phyloP scores from a whole-genome alignment of 1,140 invertebrate species.

The Pinna nobilis region DNA sequence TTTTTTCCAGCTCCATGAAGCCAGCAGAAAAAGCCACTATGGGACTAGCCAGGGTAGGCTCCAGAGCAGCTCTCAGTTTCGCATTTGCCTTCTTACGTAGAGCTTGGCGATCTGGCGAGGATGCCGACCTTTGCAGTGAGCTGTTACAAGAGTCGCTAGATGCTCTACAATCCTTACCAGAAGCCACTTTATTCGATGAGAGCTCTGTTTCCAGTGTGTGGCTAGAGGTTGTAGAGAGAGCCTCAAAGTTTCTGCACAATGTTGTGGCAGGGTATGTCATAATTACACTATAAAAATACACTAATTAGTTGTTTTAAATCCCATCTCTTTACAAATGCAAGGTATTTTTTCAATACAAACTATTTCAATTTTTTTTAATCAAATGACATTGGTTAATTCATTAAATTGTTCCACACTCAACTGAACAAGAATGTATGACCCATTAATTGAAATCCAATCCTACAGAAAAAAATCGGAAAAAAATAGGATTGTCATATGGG shows the following conservation, averaged over 20 bases:
- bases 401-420: not conserved
- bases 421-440: not conserved
- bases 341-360: no score
- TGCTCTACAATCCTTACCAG: constrained; percentile 87
- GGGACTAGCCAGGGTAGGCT: constrained; percentile 89
- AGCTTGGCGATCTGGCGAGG: constrained; percentile 94
- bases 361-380: no score
- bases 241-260: constrained; percentile 92
- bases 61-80: constrained; percentile 92
- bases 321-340: no score
- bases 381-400: not conserved
- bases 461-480: no score
- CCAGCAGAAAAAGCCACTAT: constrained; percentile 74
- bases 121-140: constrained; percentile 92
- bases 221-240: constrained; percentile 94
- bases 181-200: constrained; percentile 91
- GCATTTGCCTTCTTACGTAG: constrained; percentile 93
- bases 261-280: constrained; percentile 89
- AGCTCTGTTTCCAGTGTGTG: constrained; percentile 87
- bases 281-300: no score
- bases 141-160: constrained; percentile 91
- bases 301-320: no score
- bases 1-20: constrained; percentile 55
- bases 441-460: no score
- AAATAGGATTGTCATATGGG: no score